phyloP scores from a whole-genome alignment of 2,797 vertebrate genomes.

The Artibeus jamaicensis region DNA sequence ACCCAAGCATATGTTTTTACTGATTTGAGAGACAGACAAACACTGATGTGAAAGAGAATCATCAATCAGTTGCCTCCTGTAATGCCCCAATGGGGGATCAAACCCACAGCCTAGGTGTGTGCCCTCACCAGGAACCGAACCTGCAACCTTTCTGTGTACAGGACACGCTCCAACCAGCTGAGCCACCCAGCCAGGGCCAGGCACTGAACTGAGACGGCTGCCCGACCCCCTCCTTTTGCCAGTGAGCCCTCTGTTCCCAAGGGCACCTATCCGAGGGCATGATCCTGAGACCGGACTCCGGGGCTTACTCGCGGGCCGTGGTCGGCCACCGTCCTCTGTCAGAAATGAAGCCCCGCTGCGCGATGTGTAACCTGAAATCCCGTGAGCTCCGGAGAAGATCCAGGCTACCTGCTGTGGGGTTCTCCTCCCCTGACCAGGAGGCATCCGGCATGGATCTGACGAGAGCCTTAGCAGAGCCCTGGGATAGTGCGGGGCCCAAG shows the following conservation, averaged over 20 bases:
- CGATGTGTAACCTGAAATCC: neutral
- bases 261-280: neutral
- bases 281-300: neutral
- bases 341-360: too few relatives aligned
- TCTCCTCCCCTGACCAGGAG: neutral
- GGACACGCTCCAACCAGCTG: too few relatives aligned
- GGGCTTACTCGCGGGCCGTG: neutral
- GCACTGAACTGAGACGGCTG: neutral
- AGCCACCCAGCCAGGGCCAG: too few relatives aligned
- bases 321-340: neutral
- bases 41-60: too few relatives aligned
- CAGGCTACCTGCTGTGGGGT: neutral
- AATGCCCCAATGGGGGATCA: too few relatives aligned
- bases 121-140: too few relatives aligned
- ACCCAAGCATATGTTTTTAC: too few relatives aligned
- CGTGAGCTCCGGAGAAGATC: neutral
- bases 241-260: neutral
- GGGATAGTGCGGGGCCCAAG: neutral
- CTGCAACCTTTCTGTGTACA: too few relatives aligned
- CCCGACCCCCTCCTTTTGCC: neutral
- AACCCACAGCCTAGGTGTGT: too few relatives aligned
- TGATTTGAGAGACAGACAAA: too few relatives aligned
- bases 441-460: neutral
- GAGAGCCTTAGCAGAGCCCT: neutral
- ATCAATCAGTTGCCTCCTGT: too few relatives aligned